Conservation (phyloP, 64 coral and sea anemone genomes). For the Montipora efflorescens region DNA sequence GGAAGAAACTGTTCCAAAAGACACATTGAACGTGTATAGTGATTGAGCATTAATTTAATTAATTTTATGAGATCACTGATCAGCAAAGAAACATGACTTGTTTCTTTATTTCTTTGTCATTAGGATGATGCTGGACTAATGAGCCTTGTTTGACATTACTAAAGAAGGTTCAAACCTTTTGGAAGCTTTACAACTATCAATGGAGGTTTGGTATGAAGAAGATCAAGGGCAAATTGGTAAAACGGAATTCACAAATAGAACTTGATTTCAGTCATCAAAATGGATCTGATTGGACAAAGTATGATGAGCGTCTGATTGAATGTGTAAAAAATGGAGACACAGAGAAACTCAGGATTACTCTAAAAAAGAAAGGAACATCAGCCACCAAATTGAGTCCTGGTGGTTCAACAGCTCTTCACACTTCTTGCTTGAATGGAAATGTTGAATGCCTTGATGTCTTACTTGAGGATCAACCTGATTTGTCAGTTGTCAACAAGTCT, state of each 20-base stretch:
- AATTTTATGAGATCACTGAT: background rate
- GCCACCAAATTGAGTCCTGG: slow-evolving; percentile 43
- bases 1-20: no score
- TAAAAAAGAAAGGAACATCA: slow-evolving; percentile 60
- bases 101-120: background rate
- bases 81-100: background rate
- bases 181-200: background rate
- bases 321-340: slow-evolving; percentile 41
- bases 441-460: slow-evolving; percentile 55
- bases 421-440: slow-evolving; percentile 43
- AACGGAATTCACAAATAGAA: slow-evolving; percentile 54
- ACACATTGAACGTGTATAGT: no score
- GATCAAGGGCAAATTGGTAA: slow-evolving; percentile 65
- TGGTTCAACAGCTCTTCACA: slow-evolving; percentile 68
- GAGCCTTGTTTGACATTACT: background rate
- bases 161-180: background rate
- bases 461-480: slow-evolving; percentile 60
- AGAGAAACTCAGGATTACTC: slow-evolving; percentile 32
- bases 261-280: slow-evolving; percentile 7
- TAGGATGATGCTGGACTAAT: background rate
- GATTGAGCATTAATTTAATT: no score
- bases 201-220: slow-evolving; percentile 55
- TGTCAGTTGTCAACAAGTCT: slow-evolving; percentile 46
- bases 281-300: slow-evolving; percentile 56
- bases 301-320: slow-evolving; percentile 65